Evolutionary conservation across 2,113 vertebrate species (phyloP).

Genomic region (Mohoua ochrocephala): DNA sequence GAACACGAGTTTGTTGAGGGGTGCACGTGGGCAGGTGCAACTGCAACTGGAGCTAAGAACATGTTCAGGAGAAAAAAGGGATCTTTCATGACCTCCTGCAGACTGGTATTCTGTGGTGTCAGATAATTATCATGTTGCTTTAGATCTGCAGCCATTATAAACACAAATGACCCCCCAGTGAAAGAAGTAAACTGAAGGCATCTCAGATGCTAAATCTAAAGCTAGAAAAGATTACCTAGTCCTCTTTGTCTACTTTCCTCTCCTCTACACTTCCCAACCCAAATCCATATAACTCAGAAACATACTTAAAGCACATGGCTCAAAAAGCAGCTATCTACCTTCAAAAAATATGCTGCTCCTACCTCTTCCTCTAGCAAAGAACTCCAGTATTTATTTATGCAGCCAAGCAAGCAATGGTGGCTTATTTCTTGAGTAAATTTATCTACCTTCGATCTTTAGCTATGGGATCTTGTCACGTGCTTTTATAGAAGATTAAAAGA

Average conservation of each 20-base stretch:
- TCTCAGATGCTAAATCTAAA: neutral
- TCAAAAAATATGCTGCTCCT: neutral
- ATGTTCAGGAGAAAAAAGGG: neutral
- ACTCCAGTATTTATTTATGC: neutral
- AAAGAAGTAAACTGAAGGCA: neutral
- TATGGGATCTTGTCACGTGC: neutral
- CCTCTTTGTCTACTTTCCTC: neutral
- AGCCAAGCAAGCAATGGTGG: neutral
- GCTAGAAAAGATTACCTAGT: neutral
- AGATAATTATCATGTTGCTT: neutral
- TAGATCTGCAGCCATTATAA: neutral
- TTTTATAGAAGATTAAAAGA: neutral
- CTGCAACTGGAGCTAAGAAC: neutral
- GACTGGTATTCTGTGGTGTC: neutral
- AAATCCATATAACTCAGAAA: neutral
- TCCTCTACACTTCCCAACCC: neutral
- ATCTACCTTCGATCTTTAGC: neutral
- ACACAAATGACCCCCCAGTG: neutral
- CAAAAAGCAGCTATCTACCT: neutral
- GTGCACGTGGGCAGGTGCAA: neutral
- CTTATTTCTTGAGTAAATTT: neutral
- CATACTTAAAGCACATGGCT: fast-evolving
- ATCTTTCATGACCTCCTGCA: neutral
- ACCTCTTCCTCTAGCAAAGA: neutral
- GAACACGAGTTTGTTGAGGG: fast-evolving